Percentiles rank a stretch among this genome's conserved stretches.
These are phyloP conservation scores for Idaea biselata DNA, from an alignment of 2,888 invertebrate genomes.

Conservation along the genomic window DNA sequence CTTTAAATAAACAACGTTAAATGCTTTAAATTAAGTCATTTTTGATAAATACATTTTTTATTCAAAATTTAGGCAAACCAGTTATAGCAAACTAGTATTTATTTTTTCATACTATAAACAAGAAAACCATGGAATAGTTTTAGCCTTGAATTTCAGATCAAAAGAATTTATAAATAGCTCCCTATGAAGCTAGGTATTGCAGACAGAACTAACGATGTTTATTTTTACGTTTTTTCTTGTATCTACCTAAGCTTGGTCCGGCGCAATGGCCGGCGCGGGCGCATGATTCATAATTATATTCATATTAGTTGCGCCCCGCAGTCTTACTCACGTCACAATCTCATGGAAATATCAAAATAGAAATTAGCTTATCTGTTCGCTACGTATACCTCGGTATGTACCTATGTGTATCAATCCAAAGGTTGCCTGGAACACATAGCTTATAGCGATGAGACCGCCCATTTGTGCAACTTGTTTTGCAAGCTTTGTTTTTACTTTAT, in stretches of 20 bases:
- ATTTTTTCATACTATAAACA: too few relatives aligned
- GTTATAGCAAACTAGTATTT: not conserved
- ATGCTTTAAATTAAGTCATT: too few relatives aligned
- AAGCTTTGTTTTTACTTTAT: too few relatives aligned
- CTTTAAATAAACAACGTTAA: too few relatives aligned
- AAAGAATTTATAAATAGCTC: not conserved
- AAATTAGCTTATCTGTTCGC: not conserved
- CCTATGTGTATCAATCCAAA: too few relatives aligned
- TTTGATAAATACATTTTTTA: too few relatives aligned
- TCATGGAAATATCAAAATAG: too few relatives aligned
- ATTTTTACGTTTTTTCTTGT: slow-evolving; percentile 44
- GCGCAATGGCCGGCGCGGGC: slow-evolving; percentile 19
- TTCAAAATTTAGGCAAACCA: not conserved
- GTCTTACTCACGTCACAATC: too few relatives aligned
- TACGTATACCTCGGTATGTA: too few relatives aligned
- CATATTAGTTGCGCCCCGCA: slow-evolving; percentile 8
- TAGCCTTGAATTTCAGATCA: slow-evolving; percentile 5
- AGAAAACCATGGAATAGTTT: not conserved
- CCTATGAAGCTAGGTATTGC: slow-evolving; percentile 26
- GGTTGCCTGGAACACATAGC: too few relatives aligned
- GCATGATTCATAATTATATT: slow-evolving; percentile 59
- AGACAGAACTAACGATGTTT: slow-evolving; percentile 42
- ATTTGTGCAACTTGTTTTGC: too few relatives aligned
- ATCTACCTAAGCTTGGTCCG: slow-evolving; percentile 38
- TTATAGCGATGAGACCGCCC: too few relatives aligned